Evolutionary conservation across 2,888 invertebrate genomes (phyloP), one percentile per base, ranked within the genome.

Genomic region (Lagria hirta): DNA sequence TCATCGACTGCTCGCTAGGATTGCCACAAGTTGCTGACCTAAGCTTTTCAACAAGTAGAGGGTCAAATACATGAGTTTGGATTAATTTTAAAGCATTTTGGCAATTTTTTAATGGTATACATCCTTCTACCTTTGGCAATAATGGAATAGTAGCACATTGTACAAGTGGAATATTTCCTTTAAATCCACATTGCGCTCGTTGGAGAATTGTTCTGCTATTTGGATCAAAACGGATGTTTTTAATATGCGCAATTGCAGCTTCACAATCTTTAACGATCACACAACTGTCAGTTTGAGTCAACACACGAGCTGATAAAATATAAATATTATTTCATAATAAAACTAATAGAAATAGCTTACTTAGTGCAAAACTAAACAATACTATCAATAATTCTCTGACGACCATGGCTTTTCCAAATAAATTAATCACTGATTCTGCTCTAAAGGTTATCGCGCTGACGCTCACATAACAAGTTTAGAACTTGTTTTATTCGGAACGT

Each of bases 131-230:
- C n/a, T 24, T 26, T 15, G 24, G 11, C 3, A 15, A 11, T n/a
- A 8, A 5, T 12, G 24, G 35, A 26, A 35, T 24, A 18, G 8
- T 18, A n/a, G 3, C n/a, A 17, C 37, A 37, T 22, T 14, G 12
- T 5, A 37, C 37, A 12, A 37, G 6, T 11, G 37, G 37, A 11
- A 21, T 28, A 1, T 7, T 7, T 12, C 30, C 30, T 2, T 15
- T 12, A 24, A 23, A 38, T 16, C 38, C 38, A 30, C 38, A 38
- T 18, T 29, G 30, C 1, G 38, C 38, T 15, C 13, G 15, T 17
- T 12, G 10, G 5, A 38, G 18, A 23, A 30, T 23, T 16, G 12
- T 13, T 11, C 22, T 22, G 17, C 30, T 38, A 2, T 21, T 13
- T n/a, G 18, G 18, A 6, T 18, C 18, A 6, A 6, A 6, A 6